These are phyloP conservation scores for Helostoma temminkii DNA, from an alignment of 2,797 vertebrate genomes.

Conservation along the genomic window DNA sequence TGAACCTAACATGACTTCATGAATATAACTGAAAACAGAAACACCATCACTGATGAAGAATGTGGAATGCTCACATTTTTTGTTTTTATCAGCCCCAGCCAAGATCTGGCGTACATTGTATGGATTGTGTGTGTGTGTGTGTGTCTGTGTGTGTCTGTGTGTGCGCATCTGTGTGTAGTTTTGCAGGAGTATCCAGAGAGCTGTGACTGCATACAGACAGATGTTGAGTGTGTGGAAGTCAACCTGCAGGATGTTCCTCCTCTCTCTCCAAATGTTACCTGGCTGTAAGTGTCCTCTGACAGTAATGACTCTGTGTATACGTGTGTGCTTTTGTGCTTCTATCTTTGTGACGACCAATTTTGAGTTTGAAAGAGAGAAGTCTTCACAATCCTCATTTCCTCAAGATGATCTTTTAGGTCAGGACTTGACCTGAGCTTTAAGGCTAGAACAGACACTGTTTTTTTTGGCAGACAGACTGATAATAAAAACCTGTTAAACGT, in stretches of 20 bases:
- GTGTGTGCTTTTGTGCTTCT: neutral
- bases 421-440: neutral
- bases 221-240: conserved; percentile 81
- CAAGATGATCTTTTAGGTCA: neutral
- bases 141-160: conserved; percentile 9
- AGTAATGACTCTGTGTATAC: neutral
- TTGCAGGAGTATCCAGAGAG: conserved; percentile 80
- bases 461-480: neutral
- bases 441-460: neutral
- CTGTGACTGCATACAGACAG: conserved; percentile 82
- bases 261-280: conserved; percentile 82
- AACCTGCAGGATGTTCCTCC: conserved; percentile 78
- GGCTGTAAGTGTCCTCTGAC: conserved; percentile 76
- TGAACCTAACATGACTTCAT: too few relatives aligned
- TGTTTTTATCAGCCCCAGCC: too few relatives aligned
- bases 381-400: neutral
- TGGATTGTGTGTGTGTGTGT: too few relatives aligned
- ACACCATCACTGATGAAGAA: too few relatives aligned
- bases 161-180: conserved; percentile 65
- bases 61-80: too few relatives aligned
- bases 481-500: too few relatives aligned
- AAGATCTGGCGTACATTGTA: too few relatives aligned
- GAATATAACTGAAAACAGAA: too few relatives aligned
- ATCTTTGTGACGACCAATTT: neutral
- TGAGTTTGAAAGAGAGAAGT: neutral